Evolutionary conservation across 2,113 vertebrate genomes (phyloP).

Genomic region (Willisornis vidua): DNA sequence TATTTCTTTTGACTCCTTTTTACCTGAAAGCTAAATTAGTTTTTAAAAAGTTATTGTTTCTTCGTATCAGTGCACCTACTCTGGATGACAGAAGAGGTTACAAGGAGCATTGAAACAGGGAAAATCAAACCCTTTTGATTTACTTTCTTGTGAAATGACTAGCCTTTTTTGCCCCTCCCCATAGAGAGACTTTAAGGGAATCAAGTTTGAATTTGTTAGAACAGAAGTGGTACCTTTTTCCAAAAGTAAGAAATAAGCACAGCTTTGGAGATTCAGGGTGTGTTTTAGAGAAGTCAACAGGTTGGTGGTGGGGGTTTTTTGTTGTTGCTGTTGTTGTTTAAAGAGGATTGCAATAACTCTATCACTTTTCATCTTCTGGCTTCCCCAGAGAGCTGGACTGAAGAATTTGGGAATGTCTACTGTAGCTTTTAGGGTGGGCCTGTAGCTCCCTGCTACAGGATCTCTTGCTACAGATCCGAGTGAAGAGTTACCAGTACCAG

Average conservation of each 20-base stretch:
- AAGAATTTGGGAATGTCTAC: background rate
- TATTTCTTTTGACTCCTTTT: slow-evolving; percentile 7
- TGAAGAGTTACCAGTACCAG: slow-evolving; percentile 9
- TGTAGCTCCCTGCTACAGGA: background rate
- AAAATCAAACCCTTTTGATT: background rate
- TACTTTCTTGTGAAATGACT: slow-evolving; percentile 12
- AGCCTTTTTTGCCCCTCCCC: background rate
- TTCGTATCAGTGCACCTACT: background rate
- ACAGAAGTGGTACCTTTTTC: slow-evolving; percentile 73
- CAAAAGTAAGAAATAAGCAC: slow-evolving; percentile 58
- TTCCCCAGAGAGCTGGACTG: slow-evolving; percentile 26
- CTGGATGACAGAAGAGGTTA: background rate
- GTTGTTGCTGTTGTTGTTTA: background rate
- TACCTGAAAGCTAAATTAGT: background rate
- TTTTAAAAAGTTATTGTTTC: background rate
- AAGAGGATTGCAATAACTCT: slow-evolving; percentile 39
- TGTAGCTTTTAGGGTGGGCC: background rate
- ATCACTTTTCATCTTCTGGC: background rate
- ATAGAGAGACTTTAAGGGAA: slow-evolving; percentile 39
- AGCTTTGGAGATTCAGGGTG: slow-evolving; percentile 79
- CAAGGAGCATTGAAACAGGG: background rate
- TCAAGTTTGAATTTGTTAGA: slow-evolving; percentile 18
- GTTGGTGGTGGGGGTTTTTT: background rate
- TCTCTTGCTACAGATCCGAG: background rate
- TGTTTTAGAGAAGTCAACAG: slow-evolving; percentile 27